Conservation (phyloP, 2,113 vertebrate species). For the Carassius auratus region DNA sequence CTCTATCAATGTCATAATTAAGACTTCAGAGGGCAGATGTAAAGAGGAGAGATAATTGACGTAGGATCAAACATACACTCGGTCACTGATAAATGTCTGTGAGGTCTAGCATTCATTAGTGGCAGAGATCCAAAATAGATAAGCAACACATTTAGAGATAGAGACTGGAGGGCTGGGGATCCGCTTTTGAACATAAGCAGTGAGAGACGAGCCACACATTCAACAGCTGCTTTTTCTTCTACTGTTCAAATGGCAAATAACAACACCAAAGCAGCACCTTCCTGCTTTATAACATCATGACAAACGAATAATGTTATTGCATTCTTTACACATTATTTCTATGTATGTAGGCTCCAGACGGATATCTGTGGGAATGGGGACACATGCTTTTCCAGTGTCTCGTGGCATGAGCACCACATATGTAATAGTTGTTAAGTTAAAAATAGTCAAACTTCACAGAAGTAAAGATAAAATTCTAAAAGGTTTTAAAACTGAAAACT, state of each 20-base stretch:
- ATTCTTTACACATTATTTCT: not conserved
- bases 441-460: not conserved
- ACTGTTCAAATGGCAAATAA: not conserved
- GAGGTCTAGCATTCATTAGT: slow-evolving; percentile 49
- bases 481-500: not conserved
- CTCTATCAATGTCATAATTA: slow-evolving; percentile 49
- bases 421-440: not conserved
- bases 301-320: not conserved
- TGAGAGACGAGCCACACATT: not conserved
- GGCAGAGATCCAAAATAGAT: slow-evolving; percentile 42
- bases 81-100: slow-evolving; percentile 45
- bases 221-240: not conserved
- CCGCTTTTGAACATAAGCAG: not conserved
- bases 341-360: not conserved
- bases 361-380: not conserved
- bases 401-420: not conserved
- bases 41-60: slow-evolving; percentile 46
- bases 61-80: slow-evolving; percentile 49
- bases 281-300: slow-evolving; percentile 29
- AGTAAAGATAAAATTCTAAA: not conserved
- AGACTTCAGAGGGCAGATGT: slow-evolving; percentile 51
- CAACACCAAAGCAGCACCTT: slow-evolving; percentile 9
- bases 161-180: slow-evolving; percentile 10
- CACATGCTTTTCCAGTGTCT: not conserved
- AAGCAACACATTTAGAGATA: slow-evolving; percentile 35